These are phyloP conservation scores for Bothrops jararaca DNA, from an alignment of 2,113 vertebrate species.

Conservation along the genomic window DNA sequence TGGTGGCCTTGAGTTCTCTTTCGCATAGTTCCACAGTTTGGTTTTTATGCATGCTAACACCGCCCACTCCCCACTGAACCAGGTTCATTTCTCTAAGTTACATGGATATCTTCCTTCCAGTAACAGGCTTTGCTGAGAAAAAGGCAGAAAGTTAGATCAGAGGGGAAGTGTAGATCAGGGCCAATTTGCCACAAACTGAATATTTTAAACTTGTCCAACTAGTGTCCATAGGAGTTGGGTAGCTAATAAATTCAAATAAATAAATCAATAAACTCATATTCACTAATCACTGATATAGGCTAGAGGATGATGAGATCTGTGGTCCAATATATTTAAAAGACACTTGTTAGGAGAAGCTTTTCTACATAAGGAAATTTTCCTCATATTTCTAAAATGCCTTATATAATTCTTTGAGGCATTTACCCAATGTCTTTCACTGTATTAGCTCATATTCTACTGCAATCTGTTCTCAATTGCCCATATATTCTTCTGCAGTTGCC, in stretches of 20 bases:
- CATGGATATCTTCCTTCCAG: neutral
- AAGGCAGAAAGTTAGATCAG: neutral
- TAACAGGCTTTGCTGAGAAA: neutral
- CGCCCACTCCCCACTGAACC: neutral
- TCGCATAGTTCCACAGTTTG: neutral
- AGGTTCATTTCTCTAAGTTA: neutral
- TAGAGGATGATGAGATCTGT: neutral
- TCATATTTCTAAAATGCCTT: neutral
- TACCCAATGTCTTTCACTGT: neutral
- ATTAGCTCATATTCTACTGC: neutral
- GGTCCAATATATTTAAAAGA: neutral
- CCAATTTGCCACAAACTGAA: neutral
- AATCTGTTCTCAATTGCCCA: neutral
- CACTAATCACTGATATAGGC: no score
- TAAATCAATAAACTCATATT: neutral
- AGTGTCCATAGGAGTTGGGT: neutral
- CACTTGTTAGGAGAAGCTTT: neutral
- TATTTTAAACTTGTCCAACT: neutral
- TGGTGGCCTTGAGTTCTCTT: neutral
- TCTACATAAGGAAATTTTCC: neutral
- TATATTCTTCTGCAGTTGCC: neutral
- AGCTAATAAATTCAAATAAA: neutral
- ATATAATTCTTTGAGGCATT: neutral
- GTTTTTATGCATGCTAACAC: neutral
- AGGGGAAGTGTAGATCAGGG: neutral